These are phyloP conservation scores for Lasioglossum calceatum DNA, from an alignment of 2,888 invertebrate genomes.

Conservation along the genomic window DNA sequence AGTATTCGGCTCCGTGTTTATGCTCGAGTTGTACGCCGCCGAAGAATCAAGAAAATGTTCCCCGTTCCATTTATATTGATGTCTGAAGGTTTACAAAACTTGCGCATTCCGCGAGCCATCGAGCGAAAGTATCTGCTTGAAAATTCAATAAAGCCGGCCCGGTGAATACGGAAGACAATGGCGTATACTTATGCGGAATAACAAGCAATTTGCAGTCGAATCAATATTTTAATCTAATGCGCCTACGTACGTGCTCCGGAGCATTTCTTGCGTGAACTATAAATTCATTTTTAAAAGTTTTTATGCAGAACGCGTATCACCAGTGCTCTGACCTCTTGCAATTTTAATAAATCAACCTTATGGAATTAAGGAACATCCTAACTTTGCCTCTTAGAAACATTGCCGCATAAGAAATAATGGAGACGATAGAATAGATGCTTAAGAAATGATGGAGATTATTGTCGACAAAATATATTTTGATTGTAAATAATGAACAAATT, in stretches of 20 bases:
- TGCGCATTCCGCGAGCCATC: background rate
- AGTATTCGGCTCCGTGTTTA: constrained; percentile 25
- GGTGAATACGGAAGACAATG: background rate
- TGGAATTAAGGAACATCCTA: background rate
- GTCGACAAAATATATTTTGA: too few relatives aligned
- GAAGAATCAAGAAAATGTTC: background rate
- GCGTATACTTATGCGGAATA: constrained; percentile 3
- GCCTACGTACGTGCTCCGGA: background rate
- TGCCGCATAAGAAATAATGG: background rate
- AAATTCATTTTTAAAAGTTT: background rate
- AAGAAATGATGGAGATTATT: background rate
- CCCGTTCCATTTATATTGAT: background rate
- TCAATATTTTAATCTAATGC: background rate
- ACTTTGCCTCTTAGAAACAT: background rate
- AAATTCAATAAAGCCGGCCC: background rate
- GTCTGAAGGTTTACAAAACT: background rate
- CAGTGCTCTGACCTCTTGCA: background rate
- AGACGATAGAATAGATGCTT: background rate
- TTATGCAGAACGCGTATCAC: background rate
- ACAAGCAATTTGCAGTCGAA: background rate
- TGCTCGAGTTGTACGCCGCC: background rate
- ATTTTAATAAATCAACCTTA: background rate
- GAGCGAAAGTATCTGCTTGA: background rate
- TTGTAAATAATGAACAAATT: too few relatives aligned
- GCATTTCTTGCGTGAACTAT: background rate